phyloP scores from a whole-genome alignment of 2,797 vertebrate genomes.

The Schizopygopsis malacanthus region DNA sequence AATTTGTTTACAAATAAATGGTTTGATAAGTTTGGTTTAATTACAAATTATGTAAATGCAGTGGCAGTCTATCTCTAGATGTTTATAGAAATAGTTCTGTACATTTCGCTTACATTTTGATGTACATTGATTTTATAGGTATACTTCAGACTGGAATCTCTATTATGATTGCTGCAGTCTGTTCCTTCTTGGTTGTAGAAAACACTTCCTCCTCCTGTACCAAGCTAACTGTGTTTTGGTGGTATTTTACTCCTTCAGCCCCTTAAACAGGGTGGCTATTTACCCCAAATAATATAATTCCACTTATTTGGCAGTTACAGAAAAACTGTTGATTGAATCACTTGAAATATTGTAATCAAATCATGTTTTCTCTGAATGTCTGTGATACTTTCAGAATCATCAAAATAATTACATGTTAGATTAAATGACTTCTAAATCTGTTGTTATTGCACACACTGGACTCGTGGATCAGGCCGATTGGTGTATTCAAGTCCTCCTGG shows the following conservation, averaged over 20 bases:
- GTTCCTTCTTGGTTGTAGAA: neutral
- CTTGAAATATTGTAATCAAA: neutral
- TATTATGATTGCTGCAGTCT: neutral
- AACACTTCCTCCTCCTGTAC: neutral
- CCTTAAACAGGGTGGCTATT: neutral
- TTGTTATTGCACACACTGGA: neutral
- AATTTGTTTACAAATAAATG: neutral
- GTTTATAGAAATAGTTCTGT: neutral
- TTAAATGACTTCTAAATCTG: neutral
- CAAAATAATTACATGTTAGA: neutral
- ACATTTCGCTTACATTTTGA: neutral
- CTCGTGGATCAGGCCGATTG: neutral
- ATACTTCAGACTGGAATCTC: neutral
- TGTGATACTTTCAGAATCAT: neutral
- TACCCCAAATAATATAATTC: neutral
- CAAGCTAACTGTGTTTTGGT: neutral
- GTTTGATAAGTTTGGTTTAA: neutral
- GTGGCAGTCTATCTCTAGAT: no score
- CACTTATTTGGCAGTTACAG: neutral
- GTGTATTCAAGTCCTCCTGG: neutral
- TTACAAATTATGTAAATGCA: neutral
- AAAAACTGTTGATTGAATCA: neutral
- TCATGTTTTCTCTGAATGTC: neutral
- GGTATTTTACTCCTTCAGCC: neutral
- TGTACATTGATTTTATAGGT: neutral